Evolutionary conservation across 2,888 invertebrate genomes (phyloP), one percentile per base, ranked within the genome.

Genomic region (Dromius quadrimaculatus): DNA sequence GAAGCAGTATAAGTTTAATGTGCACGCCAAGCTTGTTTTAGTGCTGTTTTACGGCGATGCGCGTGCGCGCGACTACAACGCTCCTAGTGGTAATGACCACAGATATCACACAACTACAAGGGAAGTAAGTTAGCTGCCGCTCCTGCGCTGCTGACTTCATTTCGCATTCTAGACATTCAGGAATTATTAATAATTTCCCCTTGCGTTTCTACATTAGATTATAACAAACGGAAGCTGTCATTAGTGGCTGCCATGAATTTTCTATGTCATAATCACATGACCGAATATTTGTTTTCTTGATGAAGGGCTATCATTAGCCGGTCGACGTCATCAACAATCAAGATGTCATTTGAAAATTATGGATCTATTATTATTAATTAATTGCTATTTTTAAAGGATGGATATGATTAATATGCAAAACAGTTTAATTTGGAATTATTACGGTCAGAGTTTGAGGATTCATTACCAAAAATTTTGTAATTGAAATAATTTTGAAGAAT

Each of bases 11-110:
- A 69, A 69, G 11, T 61, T 69, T 69, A 59, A 69, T 59, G 43
- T 43, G 59, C 69, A 59, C 11, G 34, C 61, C 69, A 69, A 61
- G 43, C 69, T 43, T 69, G 69, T 59, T 59, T 68, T 69, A 69
- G 43, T 59, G 54, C 41, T 64, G 66, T 66, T 66, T 66, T 57
- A 66, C 57, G 6, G 54, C 28, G 4, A 5, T 28, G 41, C 57
- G 38, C 41, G 22, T 28, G 50, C 50, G 50, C 28, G 28, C 28
- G 2, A n/a, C n/a, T 11, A 11, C n/a, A 36, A 36, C 36, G n/a
- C 11, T n/a, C n/a, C n/a, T n/a, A n/a, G n/a, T 11, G 5, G 50
- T 54, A 28, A 54, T 54, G 32, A 54, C 50, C 50, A 54, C 50
- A 54, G 50, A 54, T 28, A 54, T 54, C 50, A 54, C 50, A n/a